Base-by-base conservation (phyloP, 2,797 vertebrate genomes). In the Melanotaenia nigrans region DNA sequence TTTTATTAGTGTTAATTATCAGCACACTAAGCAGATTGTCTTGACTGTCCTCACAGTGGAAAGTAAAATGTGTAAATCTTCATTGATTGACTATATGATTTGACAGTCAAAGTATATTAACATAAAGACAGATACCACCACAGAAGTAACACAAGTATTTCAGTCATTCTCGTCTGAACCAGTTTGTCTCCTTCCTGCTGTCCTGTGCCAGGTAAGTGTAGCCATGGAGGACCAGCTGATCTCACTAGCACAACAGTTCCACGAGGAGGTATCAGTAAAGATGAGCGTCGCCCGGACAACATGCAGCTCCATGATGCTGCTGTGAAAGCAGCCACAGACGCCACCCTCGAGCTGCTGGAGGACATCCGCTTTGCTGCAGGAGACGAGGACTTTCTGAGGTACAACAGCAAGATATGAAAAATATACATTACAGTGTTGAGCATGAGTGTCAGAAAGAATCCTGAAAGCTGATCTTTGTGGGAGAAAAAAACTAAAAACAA, bases 221-320 rank as follows among this genome's bases (percentile, higher is more conserved):
- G 94, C 75, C 94, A 95, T 28, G 94, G 94, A 36, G 94, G 93
- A n/a, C 32, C 8, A 18, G 35, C 42, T 61, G 94, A 95, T 73
- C 74, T 62, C 36, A 93, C 89, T 0, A 91, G 92, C 68, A 12
- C 55, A 12, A 1, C 1, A 35, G 11, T 38, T 56, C 93, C 94
- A 65, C 75, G 65, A 1, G 92, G 93, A 45, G 93, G 94, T 40
- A 94, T 95, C 73, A 93, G 12, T 79, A 95, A 95, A 83, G 93
- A 95, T 12, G 83, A 91, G 55, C 83, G 84, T 6, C 84, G 7
- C 20, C 0, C 78, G 0, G 72, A 92, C 65, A 94, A 94, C 1
- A 0, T 3, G 10, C 85, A 12, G 5, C 3, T 90, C 22, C 90
- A 94, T 14, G 30, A 81, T 1, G 28, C 82, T 4, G 94, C 94